These are phyloP conservation scores for Xylophagus ater DNA, from an alignment of 2,888 invertebrate species.

Conservation along the genomic window DNA sequence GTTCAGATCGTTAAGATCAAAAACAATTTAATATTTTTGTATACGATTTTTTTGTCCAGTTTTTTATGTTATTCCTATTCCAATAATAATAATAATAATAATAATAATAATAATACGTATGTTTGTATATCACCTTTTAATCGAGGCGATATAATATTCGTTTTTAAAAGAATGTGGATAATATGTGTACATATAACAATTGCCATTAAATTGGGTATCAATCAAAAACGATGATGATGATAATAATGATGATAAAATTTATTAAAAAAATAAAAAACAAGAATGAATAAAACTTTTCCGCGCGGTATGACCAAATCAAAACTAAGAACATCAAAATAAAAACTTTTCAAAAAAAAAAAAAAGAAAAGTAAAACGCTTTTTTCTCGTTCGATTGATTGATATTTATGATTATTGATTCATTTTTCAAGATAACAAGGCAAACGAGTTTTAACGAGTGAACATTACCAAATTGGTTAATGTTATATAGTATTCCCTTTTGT, in stretches of 20 bases:
- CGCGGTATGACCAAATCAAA: background rate
- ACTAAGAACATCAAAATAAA: background rate
- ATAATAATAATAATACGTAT: too few relatives aligned
- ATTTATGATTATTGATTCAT: constrained; percentile 34
- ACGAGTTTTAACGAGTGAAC: constrained; percentile 23
- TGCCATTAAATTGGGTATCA: constrained; percentile 17
- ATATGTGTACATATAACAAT: constrained; percentile 13
- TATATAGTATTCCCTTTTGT: too few relatives aligned
- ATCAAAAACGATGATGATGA: constrained; percentile 14
- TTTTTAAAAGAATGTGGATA: constrained; percentile 2
- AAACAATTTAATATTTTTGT: constrained; percentile 17
- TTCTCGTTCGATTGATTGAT: constrained; percentile 16
- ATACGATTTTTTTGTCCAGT: too few relatives aligned
- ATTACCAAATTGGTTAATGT: constrained; percentile 23
- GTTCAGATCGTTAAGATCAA: constrained; percentile 15
- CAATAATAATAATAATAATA: too few relatives aligned
- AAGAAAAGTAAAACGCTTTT: too few relatives aligned
- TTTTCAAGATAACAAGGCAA: constrained; percentile 25
- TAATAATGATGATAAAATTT: too few relatives aligned
- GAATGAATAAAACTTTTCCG: too few relatives aligned
- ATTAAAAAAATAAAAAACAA: too few relatives aligned
- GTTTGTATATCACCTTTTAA: too few relatives aligned
- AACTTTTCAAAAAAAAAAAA: too few relatives aligned
- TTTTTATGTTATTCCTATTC: too few relatives aligned
- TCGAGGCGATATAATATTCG: background rate